Evolutionary conservation across 2,888 invertebrate species (phyloP), one percentile per base, ranked within the genome.

Genomic region (Gymnocheta viridis): DNA sequence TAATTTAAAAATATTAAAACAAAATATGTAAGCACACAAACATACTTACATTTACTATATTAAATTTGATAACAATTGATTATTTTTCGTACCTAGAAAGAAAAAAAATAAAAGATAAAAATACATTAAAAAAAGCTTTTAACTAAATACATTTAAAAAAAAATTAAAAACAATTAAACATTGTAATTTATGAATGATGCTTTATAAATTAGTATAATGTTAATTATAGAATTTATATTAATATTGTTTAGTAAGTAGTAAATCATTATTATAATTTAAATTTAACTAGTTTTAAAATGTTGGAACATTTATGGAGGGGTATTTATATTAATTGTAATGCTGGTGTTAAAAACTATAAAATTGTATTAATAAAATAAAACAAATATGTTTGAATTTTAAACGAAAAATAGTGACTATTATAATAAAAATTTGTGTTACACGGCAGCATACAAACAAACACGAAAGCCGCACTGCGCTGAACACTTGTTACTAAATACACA

Each of bases 81-180:
- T 32, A 64, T 22, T 54, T 22, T 74, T 29, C 74, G 64, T 64
- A 74, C 74, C 74, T 74, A 10, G 0, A 74, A 74, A 22, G 24
- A 64, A 14, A 73, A 24, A 38, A 49, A n/a, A 19, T 1, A n/a
- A 35, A 47, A 19, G 12, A 19, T 1, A 27, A 22, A 10, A 32
- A n/a, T n/a, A 17, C 22, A 29, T 12, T 56, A 19, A 32, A 41
- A 41, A 41, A 29, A 17, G 1, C 3, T 41, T 38, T 27, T 17
- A 17, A 69, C 14, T 54, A 38, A 24, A 51, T 24, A 22, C 17
- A 22, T 56, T 32, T 56, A 29, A 27, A 54, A 67, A 35, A 67
- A 2, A 22, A 58, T 58, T 10, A 56, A 56, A 19, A 19, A 10
- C 12, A 24, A 47, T 47, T 47, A 19, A 19, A 19, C 12, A 47